phyloP scores from a whole-genome alignment of 1,140 invertebrate species.

The Hyposmocoma kahamanoa region DNA sequence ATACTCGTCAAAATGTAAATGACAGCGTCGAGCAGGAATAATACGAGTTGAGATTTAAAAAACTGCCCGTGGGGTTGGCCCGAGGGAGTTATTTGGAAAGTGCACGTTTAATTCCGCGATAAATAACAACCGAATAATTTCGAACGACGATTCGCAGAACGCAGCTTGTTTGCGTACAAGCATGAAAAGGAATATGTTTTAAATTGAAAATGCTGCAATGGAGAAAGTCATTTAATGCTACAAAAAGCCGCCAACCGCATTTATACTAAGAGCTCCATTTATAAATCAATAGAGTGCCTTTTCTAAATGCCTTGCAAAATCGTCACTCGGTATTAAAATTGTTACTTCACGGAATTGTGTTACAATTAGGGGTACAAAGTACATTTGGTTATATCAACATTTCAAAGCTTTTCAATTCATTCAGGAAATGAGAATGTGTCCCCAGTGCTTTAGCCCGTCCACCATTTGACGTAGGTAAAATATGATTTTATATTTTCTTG shows the following conservation, averaged over 20 bases:
- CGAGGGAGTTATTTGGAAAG: conserved; percentile 19
- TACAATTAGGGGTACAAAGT: conserved; percentile 2
- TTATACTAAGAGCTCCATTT: too few relatives aligned
- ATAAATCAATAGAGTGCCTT: too few relatives aligned
- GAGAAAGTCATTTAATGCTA: too few relatives aligned
- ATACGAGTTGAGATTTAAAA: background rate
- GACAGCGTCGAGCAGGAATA: background rate
- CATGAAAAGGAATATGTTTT: too few relatives aligned
- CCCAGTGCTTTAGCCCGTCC: background rate
- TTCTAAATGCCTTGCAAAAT: too few relatives aligned
- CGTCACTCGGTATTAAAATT: too few relatives aligned
- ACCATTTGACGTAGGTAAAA: background rate
- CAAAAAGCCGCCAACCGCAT: too few relatives aligned
- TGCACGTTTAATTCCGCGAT: conserved; percentile 22
- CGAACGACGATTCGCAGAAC: background rate
- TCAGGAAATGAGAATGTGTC: conserved; percentile 14
- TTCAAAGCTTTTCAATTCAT: conserved; percentile 15
- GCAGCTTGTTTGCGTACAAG: too few relatives aligned
- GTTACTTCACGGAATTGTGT: too few relatives aligned
- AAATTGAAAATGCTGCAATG: too few relatives aligned
- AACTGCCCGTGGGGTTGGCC: conserved; percentile 3
- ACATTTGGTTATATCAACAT: conserved; percentile 13
- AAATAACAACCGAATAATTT: conserved; percentile 16
- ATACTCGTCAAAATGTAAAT: background rate
- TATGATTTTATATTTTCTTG: too few relatives aligned